Base-by-base conservation (phyloP, 2,888 invertebrate species). In the Epistrophe grossulariae region DNA sequence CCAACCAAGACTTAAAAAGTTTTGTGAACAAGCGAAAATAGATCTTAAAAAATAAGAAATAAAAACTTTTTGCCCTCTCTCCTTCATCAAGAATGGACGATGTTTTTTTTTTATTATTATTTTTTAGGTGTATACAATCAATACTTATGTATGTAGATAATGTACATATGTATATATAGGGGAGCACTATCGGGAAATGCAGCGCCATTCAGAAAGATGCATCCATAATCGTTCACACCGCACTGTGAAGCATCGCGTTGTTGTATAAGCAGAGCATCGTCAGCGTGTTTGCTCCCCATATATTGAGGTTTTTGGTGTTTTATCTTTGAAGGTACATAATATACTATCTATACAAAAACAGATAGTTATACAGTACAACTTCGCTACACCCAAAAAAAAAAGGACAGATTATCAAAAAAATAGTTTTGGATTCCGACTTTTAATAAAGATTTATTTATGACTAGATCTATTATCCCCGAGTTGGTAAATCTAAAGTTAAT, bases 251-350 rank as follows among this genome's bases (percentile, higher is more conserved):
- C 52, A 8, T 13, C 24, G 24, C n/a, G 24, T 7, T 24, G 19
- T 19, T 1, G 2, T 7, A 52, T 11, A 17, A 70, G 17, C 70
- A 79, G n/a, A n/a, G 8, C 70, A 78, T 15, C 62, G 59, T 43
- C 66, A 80, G 59, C 74, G 17, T 28, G 38, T 19, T 57, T 38
- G 31, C 48, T 17, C 4, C 43, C 43, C 38, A 85, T 24, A 71
- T 50, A 84, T 73, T 62, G 55, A 38, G 57, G 55, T 74, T 74
- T 82, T 78, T 68, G 78, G 70, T 85, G 62, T 74, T 78, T 82
- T 74, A 78, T 78, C 60, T 55, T 55, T 28, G 8, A 71, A 62
- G 71, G 70, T 55, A 40, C 55, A 79, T 59, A 70, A 64, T 45
- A 85, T 66, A 70, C 81, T 52, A 52, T 13, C 55, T 28, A 13